Evolutionary conservation across 2,113 vertebrate species (phyloP).

Genomic region (Ailuropoda melanoleuca): DNA sequence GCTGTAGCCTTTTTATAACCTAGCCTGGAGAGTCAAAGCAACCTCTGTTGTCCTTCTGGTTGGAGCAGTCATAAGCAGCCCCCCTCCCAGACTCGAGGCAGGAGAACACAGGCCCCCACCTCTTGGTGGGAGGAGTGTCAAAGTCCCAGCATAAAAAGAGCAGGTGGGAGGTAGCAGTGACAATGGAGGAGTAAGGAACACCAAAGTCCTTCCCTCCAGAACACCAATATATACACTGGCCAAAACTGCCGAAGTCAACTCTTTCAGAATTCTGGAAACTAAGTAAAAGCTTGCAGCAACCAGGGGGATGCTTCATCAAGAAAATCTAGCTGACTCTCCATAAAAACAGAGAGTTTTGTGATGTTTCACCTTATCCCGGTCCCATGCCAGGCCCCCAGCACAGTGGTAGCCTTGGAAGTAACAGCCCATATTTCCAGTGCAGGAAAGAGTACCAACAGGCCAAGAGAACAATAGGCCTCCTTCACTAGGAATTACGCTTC

Average conservation of each 20-base stretch:
- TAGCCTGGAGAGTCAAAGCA: neutral
- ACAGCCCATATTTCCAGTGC: neutral
- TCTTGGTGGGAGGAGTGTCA: neutral
- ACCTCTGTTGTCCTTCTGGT: neutral
- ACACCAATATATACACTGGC: neutral
- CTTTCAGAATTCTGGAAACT: neutral
- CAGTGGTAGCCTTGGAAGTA: neutral
- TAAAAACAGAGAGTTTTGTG: neutral
- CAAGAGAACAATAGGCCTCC: neutral
- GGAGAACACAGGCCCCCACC: neutral
- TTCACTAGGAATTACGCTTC: neutral
- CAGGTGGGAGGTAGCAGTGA: neutral
- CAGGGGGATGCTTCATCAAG: neutral
- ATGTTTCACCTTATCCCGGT: neutral
- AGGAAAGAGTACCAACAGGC: neutral
- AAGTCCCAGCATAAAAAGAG: neutral
- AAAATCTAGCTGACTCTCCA: neutral
- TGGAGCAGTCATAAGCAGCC: neutral
- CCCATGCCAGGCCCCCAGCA: neutral
- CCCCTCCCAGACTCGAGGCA: too few species aligned
- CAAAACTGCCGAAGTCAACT: neutral
- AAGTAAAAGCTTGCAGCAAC: neutral
- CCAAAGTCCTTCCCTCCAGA: neutral
- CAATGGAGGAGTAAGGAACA: neutral
- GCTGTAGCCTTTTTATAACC: neutral